Base-by-base conservation (phyloP, 1,140 invertebrate species). In the Hetaerina americana region DNA sequence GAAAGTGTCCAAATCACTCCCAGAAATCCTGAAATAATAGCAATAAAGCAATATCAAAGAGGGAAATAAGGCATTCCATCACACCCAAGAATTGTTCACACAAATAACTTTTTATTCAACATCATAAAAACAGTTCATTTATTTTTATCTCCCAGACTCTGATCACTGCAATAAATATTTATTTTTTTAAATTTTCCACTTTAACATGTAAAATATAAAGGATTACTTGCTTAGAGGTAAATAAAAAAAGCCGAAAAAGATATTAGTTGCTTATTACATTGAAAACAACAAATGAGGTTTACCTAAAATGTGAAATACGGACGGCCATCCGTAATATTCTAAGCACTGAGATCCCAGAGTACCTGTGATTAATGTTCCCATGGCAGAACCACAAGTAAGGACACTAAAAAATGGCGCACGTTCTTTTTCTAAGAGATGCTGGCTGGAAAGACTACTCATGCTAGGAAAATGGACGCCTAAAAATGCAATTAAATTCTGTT, bases 391-490 rank as follows among this genome's bases (percentile, higher is more conserved):
- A 40, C 88, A 85, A n/a, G 88, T 86, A 66, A 89, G 82, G 74
- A 89, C 79, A 72, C 88, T 87, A 79, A 89, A 91, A 73, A 90
- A 90, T 66, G 88, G 88, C 27, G 88, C 87, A 75, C 89, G 84
- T 76, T 91, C 88, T 49, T 83, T 82, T 74, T 87, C 85, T 29
- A 83, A 83, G 70, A 91, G 81, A 78, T 86, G 84, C 78, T 87
- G 84, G 75, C 89, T 89, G 26, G 89, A 88, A 18, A 92, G 79
- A 76, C 88, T 89, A 40, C 89, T 89, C 82, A 91, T 85, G 76
- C 87, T 87, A 49, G 90, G 89, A 81, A 89, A 90, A 79, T 90
- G 89, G 79, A 89, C 85, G 83, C 87, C 81, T 83, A 72, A n/a
- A n/a, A n/a, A n/a, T n/a, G n/a, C n/a, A n/a, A n/a, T n/a, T n/a